Evolutionary conservation across 2,888 invertebrate species (phyloP), one percentile per base, ranked within the genome.

Genomic region (Agapetus fuscipes): DNA sequence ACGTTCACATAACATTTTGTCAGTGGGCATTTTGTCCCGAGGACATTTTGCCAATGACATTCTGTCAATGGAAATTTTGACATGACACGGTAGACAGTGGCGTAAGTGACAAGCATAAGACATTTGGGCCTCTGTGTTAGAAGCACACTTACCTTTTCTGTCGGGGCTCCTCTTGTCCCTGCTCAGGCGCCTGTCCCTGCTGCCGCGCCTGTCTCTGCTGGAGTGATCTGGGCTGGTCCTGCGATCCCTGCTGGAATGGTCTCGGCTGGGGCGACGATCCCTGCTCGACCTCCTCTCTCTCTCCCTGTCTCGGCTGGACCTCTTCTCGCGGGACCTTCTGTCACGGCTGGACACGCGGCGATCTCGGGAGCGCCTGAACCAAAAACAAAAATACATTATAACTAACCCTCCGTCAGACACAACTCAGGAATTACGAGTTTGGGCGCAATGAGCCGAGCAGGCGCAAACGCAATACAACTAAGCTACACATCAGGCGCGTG

Each of bases 181-280:
- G 13, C 54, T 52, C 10, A 49, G 46, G 28, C 54, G 38, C 29
- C 55, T 50, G 34, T 55, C 46, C 34, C 70, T 54, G 48, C 70
- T 68, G 10, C 67, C 61, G 50, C 71, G 71, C n/a, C 71, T 66
- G 13, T 59, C 58, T 16, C 66, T 64, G 32, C 59, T 43, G 24
- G 17, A 59, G 44, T 66, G 59, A 2, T 66, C 65, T 14, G 26
- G 26, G 10, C 40, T 39, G 25, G 33, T 24, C 17, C 41, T 37
- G 10, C 53, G 31, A 39, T 44, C 37, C 39, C 50, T 34, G 38
- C 47, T 29, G 37, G 66, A 60, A 41, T 66, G 59, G 3, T 67
- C 66, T 12, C 74, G 66, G 44, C 68, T 63, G 46, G 66, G 72
- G 51, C 61, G 65, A 41, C 68, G 71, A 54, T 56, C 63, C 51